Evolutionary conservation across 1,140 invertebrate species (phyloP).

Genomic region (Apis laboriosa): DNA sequence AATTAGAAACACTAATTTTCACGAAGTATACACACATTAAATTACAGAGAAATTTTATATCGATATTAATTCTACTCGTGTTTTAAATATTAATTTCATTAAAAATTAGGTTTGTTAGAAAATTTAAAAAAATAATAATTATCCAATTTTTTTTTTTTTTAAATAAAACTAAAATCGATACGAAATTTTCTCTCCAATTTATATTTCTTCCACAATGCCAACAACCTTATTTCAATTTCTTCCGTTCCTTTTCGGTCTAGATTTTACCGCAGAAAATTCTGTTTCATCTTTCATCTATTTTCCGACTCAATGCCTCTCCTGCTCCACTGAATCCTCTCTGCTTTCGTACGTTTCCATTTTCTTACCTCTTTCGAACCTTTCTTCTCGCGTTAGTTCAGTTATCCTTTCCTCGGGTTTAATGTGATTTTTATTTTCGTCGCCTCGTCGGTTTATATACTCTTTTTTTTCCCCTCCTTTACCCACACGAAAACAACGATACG

Average conservation of each 20-base stretch:
- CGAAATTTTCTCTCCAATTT: neutral
- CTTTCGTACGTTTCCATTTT: neutral
- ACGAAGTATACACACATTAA: too few relatives aligned
- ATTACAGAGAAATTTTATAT: too few relatives aligned
- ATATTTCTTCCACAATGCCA: neutral
- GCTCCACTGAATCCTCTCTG: neutral
- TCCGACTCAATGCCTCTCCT: neutral
- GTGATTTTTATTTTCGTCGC: neutral
- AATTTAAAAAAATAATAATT: too few relatives aligned
- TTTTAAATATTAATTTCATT: too few relatives aligned
- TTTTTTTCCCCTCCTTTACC: neutral
- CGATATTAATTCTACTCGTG: too few relatives aligned
- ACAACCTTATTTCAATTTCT: neutral
- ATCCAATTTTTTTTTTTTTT: too few relatives aligned
- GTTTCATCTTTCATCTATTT: constrained; percentile 32
- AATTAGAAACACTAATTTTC: too few relatives aligned
- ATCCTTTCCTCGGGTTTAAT: neutral
- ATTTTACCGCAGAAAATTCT: constrained; percentile 5
- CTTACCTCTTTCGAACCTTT: neutral
- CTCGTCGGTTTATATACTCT: neutral
- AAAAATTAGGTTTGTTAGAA: too few relatives aligned
- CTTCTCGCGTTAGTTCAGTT: constrained; percentile 7
- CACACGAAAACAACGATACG: neutral
- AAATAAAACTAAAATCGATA: neutral
- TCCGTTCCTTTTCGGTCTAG: neutral